Base-by-base conservation (phyloP, 2,113 vertebrate species). In the Varanus komodoensis region DNA sequence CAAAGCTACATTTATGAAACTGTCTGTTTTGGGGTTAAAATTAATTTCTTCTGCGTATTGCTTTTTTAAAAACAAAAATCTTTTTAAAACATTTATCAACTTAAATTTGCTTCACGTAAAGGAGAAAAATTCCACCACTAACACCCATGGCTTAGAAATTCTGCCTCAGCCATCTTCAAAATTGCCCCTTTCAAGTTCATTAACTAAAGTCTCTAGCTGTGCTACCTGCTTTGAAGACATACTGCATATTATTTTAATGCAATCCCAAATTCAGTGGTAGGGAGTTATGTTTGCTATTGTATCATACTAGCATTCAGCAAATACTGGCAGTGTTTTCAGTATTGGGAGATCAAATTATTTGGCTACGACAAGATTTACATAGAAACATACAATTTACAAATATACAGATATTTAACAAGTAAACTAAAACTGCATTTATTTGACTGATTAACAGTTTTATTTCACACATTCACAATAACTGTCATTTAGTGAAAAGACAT, bases 361-460 rank as follows among this genome's bases (percentile, higher is more conserved):
- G 97, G 97, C 94, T 97, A 97, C 96, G 95, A 97, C 97, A 97
- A 95, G 96, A 97, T 97, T 97, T 97, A 97, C 91, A 97, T 94
- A 97, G 97, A 96, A 97, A 97, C 97, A 97, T 97, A 98, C 97
- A 97, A 97, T 98, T 97, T 97, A 97, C 97, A 97, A 97, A 97
- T 97, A 97, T 97, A 97, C 97, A 96, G 97, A 97, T 97, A 96
- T 95, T 96, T 97, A 97, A 96, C 97, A 96, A 96, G 97, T 97
- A 97, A 97, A 97, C 96, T 96, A 97, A 85, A 93, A 93, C 97
- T 95, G 96, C 96, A 95, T 97, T 97, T 98, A 96, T 98, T 96
- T 97, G 97, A 97, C 96, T 98, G 97, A 98, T 98, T 98, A 98
- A 97, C 96, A 98, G 97, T 97, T 98, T 98, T 98, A 98, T 98